Conservation (phyloP, 2,797 vertebrate species). For the Serranus cabrilla region DNA sequence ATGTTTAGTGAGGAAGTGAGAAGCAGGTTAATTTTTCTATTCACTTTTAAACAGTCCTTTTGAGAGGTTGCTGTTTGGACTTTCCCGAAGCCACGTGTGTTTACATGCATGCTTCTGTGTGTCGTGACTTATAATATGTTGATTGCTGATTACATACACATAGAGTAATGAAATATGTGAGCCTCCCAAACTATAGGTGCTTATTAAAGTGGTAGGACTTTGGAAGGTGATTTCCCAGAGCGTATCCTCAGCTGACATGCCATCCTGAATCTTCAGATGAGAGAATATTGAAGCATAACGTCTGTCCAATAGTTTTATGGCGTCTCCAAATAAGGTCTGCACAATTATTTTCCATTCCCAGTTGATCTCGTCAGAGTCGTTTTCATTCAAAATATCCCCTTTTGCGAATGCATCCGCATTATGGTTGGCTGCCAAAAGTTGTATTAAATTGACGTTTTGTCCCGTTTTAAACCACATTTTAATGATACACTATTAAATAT, state of each 20-base stretch:
- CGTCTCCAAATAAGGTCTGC: neutral
- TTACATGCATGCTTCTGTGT: neutral
- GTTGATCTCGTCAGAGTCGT: neutral
- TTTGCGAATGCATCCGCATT: too few species aligned
- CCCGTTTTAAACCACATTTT: too few species aligned
- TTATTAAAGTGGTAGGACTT: slow-evolving; percentile 28
- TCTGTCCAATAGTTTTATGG: neutral
- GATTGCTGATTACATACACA: slow-evolving; percentile 2
- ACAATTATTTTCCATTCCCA: neutral
- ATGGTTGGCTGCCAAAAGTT: too few species aligned
- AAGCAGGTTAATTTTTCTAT: too few species aligned
- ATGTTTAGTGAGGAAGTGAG: too few species aligned
- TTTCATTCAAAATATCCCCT: neutral
- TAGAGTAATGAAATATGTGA: slow-evolving; percentile 5
- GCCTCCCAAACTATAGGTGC: slow-evolving; percentile 8
- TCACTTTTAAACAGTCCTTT: too few species aligned
- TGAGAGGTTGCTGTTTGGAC: too few species aligned
- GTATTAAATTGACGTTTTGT: too few species aligned
- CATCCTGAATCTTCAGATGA: neutral
- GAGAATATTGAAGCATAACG: slow-evolving; percentile 7
- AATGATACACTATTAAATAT: too few species aligned
- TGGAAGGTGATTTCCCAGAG: slow-evolving; percentile 22
- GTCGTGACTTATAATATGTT: neutral
- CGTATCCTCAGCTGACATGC: slow-evolving; percentile 39
- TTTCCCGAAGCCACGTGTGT: slow-evolving; percentile 5